Percentiles rank a stretch among this genome's conserved stretches.
phyloP scores from a whole-genome alignment of 2,113 vertebrate species.

The Nycticryphes semicollaris region DNA sequence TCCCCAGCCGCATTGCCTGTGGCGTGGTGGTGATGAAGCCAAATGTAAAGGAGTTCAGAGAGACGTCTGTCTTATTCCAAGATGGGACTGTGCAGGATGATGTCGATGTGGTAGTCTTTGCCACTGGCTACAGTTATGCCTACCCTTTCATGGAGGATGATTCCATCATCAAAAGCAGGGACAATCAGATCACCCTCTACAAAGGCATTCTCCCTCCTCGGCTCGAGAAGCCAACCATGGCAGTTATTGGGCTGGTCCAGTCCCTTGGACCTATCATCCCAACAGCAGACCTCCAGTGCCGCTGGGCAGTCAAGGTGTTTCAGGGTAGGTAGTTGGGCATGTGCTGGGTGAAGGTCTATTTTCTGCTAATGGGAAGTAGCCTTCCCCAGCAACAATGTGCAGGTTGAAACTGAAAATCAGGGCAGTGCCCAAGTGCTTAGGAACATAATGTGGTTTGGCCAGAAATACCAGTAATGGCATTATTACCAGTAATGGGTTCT shows the following conservation, averaged over 20 bases:
- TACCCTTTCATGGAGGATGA: slow-evolving; percentile 81
- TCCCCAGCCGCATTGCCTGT: slow-evolving; percentile 79
- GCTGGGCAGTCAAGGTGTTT: slow-evolving; percentile 82
- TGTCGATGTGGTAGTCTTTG: slow-evolving; percentile 83
- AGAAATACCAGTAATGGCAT: not conserved
- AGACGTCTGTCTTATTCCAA: slow-evolving; percentile 79
- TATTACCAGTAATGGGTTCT: not conserved
- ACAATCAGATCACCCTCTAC: slow-evolving; percentile 77
- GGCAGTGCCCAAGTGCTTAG: not conserved
- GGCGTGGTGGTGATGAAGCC: slow-evolving; percentile 80
- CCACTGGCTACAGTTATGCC: slow-evolving; percentile 79
- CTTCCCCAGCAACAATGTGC: not conserved
- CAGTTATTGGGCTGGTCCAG: slow-evolving; percentile 83
- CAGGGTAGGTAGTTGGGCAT: slow-evolving; percentile 69
- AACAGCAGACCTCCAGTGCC: slow-evolving; percentile 81
- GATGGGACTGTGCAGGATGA: slow-evolving; percentile 80
- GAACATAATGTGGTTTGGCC: not conserved
- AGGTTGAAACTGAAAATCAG: not conserved
- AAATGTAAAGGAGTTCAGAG: slow-evolving; percentile 76
- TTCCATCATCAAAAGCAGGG: slow-evolving; percentile 67
- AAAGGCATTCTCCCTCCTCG: slow-evolving; percentile 80
- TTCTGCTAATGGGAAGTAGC: not conserved
- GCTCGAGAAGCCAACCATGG: slow-evolving; percentile 79
- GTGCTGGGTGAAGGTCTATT: not conserved
- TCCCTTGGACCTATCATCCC: slow-evolving; percentile 78